A percentile compares a stretch with the other conserved stretches of the same genome.
phyloP scores from a whole-genome alignment of 2,797 vertebrate genomes.

The Lates japonicus region DNA sequence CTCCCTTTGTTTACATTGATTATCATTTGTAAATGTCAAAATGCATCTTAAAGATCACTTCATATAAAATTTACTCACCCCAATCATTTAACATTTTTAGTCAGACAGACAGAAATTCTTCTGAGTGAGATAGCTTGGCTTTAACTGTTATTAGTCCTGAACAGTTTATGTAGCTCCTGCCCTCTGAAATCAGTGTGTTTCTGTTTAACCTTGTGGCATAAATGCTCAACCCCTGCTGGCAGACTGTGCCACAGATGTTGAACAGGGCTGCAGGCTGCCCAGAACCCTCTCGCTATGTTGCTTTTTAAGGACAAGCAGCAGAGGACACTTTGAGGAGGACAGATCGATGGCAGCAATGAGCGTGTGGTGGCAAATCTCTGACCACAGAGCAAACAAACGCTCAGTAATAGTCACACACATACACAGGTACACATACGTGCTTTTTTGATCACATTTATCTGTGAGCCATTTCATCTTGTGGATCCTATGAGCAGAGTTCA shows the following conservation, averaged over 20 bases:
- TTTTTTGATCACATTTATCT: not conserved
- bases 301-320: conserved; percentile 59
- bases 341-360: conserved; percentile 47
- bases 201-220: conserved; percentile 66
- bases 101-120: not conserved
- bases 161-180: conserved; percentile 21
- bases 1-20: not conserved
- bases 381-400: conserved; percentile 31
- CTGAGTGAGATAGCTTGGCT: not conserved
- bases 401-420: not conserved
- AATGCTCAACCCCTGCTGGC: conserved; percentile 47
- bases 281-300: conserved; percentile 40
- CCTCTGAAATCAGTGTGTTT: conserved; percentile 36
- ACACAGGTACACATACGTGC: not conserved
- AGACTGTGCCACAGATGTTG: conserved; percentile 76
- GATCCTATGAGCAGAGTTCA: not conserved
- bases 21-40: not conserved
- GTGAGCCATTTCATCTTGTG: not conserved
- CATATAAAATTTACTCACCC: not conserved
- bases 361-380: conserved; percentile 37
- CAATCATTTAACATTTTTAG: not conserved
- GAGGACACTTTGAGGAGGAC: conserved; percentile 53
- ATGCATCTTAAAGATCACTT: not conserved
- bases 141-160: not conserved
- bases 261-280: conserved; percentile 36